Evolutionary conservation across 2,113 vertebrate species (phyloP).

Genomic region (Strix uralensis): DNA sequence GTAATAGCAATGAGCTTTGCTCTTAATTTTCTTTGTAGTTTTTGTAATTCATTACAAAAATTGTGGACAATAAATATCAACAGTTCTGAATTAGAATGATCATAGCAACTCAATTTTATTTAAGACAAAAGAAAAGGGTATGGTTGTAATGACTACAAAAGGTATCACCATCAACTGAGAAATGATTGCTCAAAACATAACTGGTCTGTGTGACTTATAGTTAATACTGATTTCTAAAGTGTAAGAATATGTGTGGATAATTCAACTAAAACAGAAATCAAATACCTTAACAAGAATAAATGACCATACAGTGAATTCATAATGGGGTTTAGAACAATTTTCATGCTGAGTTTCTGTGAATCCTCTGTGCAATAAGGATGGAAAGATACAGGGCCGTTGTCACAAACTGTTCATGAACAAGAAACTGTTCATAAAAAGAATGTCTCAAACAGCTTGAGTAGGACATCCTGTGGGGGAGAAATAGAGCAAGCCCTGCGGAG

Average conservation of each 20-base stretch:
- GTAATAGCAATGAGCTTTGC: background rate
- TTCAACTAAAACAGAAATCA: background rate
- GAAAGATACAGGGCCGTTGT: background rate
- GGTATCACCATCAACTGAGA: background rate
- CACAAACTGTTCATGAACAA: too few relatives aligned
- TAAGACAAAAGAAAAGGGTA: background rate
- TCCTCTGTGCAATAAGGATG: background rate
- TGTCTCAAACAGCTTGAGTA: too few relatives aligned
- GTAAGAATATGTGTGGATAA: background rate
- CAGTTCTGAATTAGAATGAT: background rate
- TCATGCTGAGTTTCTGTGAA: background rate
- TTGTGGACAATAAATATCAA: background rate
- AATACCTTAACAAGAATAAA: background rate
- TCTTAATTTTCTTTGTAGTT: background rate
- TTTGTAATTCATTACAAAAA: background rate
- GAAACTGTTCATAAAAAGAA: too few relatives aligned
- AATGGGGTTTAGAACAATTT: background rate
- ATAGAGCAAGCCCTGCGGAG: too few relatives aligned
- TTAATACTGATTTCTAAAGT: background rate
- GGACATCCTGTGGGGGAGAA: too few relatives aligned
- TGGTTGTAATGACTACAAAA: background rate
- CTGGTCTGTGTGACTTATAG: background rate
- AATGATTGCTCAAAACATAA: background rate
- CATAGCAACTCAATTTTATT: background rate
- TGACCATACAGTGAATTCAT: background rate